Evolutionary conservation across 1,140 invertebrate species (phyloP).

Genomic region (Gryllus bimaculatus): DNA sequence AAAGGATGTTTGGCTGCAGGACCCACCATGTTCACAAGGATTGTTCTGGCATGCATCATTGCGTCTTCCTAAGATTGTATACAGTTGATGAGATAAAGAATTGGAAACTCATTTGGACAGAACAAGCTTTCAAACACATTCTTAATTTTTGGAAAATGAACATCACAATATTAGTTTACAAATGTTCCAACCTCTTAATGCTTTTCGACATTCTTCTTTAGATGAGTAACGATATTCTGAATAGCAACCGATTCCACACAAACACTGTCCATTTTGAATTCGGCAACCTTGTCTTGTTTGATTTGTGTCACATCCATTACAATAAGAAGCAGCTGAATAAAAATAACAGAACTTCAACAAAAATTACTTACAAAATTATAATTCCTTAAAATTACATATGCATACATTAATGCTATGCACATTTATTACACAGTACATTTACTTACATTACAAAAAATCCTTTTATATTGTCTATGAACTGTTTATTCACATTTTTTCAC

Average conservation of each 20-base stretch:
- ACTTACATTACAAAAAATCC: not conserved
- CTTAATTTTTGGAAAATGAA: too few relatives aligned
- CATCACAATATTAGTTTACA: too few relatives aligned
- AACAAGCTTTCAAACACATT: too few relatives aligned
- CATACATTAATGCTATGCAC: too few relatives aligned
- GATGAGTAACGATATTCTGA: slow-evolving; percentile 38
- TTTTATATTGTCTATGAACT: not conserved
- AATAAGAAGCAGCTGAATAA: not conserved
- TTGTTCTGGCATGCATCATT: slow-evolving; percentile 48
- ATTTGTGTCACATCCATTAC: slow-evolving; percentile 9
- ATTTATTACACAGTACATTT: too few relatives aligned
- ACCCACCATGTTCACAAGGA: slow-evolving; percentile 53
- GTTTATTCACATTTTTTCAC: not conserved
- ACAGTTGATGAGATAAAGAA: not conserved
- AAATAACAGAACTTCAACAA: not conserved
- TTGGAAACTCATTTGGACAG: too few relatives aligned
- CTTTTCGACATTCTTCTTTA: slow-evolving; percentile 37
- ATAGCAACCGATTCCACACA: slow-evolving; percentile 39
- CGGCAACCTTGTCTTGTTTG: slow-evolving; percentile 27
- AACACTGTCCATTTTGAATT: slow-evolving; percentile 27
- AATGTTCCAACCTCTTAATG: slow-evolving; percentile 35
- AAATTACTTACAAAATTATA: not conserved
- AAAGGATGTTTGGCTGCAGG: slow-evolving; percentile 56
- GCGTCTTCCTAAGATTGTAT: slow-evolving; percentile 38
- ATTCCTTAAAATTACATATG: too few relatives aligned